phyloP scores from a whole-genome alignment of 53 echinoderm and acorn worm genomes.

The Zoroaster sp. region DNA sequence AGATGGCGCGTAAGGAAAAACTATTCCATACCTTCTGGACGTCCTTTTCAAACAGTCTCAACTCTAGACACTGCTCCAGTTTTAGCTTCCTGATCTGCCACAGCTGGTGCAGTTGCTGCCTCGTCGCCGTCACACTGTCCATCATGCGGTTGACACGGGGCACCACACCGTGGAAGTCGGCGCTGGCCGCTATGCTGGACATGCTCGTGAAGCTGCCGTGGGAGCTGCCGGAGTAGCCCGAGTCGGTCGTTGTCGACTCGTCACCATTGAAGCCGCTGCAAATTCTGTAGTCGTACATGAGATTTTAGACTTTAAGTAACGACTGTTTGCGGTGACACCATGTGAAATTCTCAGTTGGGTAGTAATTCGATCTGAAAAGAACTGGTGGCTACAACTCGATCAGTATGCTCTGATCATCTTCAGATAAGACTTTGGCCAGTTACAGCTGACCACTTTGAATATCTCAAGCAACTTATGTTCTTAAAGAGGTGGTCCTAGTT shows the following conservation, averaged over 20 bases:
- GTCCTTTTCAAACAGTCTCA: constrained; percentile 92
- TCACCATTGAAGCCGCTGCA: constrained; percentile 83
- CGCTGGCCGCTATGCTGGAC: constrained; percentile 76
- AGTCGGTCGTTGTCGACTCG: constrained; percentile 77
- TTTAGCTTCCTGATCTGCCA: constrained; percentile 91
- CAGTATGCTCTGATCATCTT: no score
- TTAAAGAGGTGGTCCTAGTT: no score
- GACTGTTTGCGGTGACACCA: no score
- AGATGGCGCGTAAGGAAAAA: no score
- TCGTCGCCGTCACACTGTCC: constrained; percentile 80
- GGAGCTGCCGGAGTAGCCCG: constrained; percentile 86
- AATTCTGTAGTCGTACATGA: no score
- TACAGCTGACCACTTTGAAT: no score
- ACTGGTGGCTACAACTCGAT: no score
- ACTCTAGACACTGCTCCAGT: constrained; percentile 91
- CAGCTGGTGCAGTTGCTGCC: constrained; percentile 86
- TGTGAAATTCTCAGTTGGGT: no score
- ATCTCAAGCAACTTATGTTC: no score
- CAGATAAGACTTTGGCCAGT: no score
- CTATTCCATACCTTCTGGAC: constrained; percentile 73
- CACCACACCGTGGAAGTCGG: constrained; percentile 90
- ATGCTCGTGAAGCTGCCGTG: constrained; percentile 91
- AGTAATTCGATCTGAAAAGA: no score
- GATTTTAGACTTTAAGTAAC: no score
- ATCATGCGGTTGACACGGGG: constrained; percentile 88